Base-by-base conservation (phyloP, 1,140 invertebrate genomes). In the Diachasma alloeum region DNA sequence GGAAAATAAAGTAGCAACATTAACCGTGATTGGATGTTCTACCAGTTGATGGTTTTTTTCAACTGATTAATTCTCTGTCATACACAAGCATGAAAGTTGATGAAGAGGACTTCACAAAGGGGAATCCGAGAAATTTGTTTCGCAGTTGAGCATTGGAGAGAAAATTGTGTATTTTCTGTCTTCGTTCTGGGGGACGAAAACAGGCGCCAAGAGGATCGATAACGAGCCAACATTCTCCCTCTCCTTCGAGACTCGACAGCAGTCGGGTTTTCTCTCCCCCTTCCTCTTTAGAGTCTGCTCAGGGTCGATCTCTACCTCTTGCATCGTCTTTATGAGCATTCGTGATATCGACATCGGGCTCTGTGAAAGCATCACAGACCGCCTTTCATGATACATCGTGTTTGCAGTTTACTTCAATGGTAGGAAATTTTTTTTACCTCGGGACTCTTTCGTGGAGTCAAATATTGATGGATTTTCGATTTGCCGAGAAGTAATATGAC, bases 181-280 rank as follows among this genome's bases (percentile, higher is more conserved):
- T 56, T 44, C 56, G 36, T 70, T n/a, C 15, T n/a, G 42, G 31
- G 48, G 59, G 31, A 74, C 9, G 53, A 69, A 72, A 36, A 48
- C 19, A 68, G 48, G 24, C 71, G 66, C 63, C 46, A 76, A 26
- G 72, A 78, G 67, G 76, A 78, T 78, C 76, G 76, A 78, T 78
- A 78, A 78, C 76, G 63, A 78, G 76, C 63, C 63, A 48, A 67
- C 59, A 53, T 66, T 74, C 72, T 17, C 68, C 24, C 59, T 26
- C 19, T 56, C 48, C 48, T 22, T 22, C 19, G 48, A 56, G 74
- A 17, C 46, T 67, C 67, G 15, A 39, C 46, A 10, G 26, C 39
- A 10, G 26, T 15, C 53, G 36, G n/a, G 44, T 15, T n/a, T 11
- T 53, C 48, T 36, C n/a, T 72, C 26, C 24, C 67, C 37, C 13